Percentiles rank a stretch among this genome's conserved stretches.
Conservation (phyloP, 2,888 invertebrate genomes). For the Hydraecia micacea region DNA sequence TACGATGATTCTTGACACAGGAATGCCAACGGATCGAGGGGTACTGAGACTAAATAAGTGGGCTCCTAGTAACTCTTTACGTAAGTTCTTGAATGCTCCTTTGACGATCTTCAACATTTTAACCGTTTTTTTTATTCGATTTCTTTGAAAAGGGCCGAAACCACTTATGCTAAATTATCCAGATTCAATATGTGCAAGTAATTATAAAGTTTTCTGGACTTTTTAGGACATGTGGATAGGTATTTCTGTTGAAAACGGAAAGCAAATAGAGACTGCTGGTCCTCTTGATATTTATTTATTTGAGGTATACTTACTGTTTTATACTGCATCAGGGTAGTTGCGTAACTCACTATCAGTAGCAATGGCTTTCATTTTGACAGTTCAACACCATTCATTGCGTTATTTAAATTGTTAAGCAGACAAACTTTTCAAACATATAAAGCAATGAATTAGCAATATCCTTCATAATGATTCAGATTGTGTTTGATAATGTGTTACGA, state of each 20-base stretch:
- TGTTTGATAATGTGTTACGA: too few relatives aligned
- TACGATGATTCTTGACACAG: slow-evolving; percentile 33
- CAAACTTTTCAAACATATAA: too few relatives aligned
- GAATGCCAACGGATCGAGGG: slow-evolving; percentile 40
- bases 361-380: too few relatives aligned
- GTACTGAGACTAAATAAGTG: slow-evolving; percentile 49
- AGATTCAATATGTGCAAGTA: slow-evolving; percentile 57
- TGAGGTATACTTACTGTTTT: background rate
- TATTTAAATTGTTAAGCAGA: too few relatives aligned
- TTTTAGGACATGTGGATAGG: slow-evolving; percentile 9
- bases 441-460: too few relatives aligned
- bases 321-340: too few relatives aligned
- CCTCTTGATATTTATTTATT: slow-evolving; percentile 10
- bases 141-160: slow-evolving; percentile 49
- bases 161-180: slow-evolving; percentile 56
- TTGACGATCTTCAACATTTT: slow-evolving; percentile 51
- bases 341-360: too few relatives aligned
- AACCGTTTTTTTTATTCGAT: slow-evolving; percentile 53
- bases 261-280: slow-evolving; percentile 10
- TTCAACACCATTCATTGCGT: too few relatives aligned
- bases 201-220: slow-evolving; percentile 37
- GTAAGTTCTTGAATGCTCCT: slow-evolving; percentile 46
- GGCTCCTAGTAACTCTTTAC: slow-evolving; percentile 43
- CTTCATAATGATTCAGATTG: too few relatives aligned
- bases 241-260: slow-evolving; percentile 30